Evolutionary conservation across 1,140 invertebrate genomes (phyloP), one percentile per base, ranked within the genome.

Genomic region (Odontomachus brunneus): DNA sequence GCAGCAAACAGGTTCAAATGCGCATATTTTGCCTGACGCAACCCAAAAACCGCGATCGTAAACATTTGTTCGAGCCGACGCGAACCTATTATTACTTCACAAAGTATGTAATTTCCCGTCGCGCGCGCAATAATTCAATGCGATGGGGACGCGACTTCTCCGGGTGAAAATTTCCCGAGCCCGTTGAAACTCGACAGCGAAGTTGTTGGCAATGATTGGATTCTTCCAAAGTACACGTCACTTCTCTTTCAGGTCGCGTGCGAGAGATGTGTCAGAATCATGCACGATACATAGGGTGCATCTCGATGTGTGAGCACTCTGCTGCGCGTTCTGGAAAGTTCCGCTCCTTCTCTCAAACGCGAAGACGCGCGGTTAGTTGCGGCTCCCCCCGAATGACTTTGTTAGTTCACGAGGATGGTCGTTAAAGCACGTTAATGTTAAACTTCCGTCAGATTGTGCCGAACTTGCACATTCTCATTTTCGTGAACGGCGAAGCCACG

Each of bases 181-280:
- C 24, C 26, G 26, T 24, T 51, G 3, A 65, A 76, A 51, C 15
- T 1, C 26, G 57, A 24, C 7, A 5, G 26, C 26, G 2, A 76
- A 38, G 73, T 76, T 76, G 66, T 60, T n/a, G 51, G 74, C 29
- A 38, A 67, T 29, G 44, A 76, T 53, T 66, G 53, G 19, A 24
- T 76, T 67, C 48, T 3, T 22, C 4, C 38, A 11, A 44, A 7
- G 15, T 3, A 38, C 15, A 49, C 14, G 33, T 38, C 57, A 44
- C 24, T 76, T 2, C 60, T 38, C 26, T 76, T 76, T 53, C 51
- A 76, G 73, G 33, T 1, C 44, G 38, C 38, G 62, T 51, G 24
- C 15, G 17, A 55, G 33, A 29, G 53, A 76, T 53, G 44, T 74
- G 60, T 24, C 62, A 55, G 49, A 76, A 67, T 76, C 53, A 76